phyloP scores from a whole-genome alignment of 2,888 invertebrate species.

The Timema cristinae region DNA sequence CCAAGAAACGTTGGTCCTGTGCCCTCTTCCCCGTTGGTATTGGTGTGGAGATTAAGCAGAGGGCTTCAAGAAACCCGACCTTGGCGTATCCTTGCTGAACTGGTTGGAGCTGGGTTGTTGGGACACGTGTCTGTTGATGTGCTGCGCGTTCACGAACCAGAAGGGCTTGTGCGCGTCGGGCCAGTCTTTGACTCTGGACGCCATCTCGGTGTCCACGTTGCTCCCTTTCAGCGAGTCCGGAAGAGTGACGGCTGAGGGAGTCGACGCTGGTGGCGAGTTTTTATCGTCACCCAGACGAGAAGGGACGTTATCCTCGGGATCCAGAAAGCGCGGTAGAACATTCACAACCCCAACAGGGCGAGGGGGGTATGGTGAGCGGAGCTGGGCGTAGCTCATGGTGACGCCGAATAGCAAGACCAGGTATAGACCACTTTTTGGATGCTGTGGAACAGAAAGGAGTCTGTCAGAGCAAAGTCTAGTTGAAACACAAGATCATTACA shows the following conservation, averaged over 20 bases:
- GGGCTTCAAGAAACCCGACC: background rate
- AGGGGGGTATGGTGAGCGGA: background rate
- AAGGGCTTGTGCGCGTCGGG: background rate
- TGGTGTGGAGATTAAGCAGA: no score
- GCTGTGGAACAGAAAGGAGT: no score
- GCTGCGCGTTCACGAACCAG: conserved; percentile 3
- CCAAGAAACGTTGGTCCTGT: no score
- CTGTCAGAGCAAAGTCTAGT: no score
- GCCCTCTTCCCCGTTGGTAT: no score
- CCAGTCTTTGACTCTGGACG: background rate
- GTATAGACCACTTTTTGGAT: no score
- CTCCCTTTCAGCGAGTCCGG: background rate
- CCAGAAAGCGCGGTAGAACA: conserved; percentile 4
- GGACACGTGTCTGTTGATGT: background rate
- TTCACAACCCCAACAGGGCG: conserved; percentile 9
- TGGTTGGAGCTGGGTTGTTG: background rate
- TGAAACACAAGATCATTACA: no score
- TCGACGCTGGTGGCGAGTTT: background rate
- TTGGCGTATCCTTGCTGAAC: background rate
- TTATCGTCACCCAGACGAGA: background rate
- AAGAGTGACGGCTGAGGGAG: background rate
- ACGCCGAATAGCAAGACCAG: background rate
- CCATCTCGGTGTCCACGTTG: conserved; percentile 1
- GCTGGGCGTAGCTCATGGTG: conserved; percentile 11
- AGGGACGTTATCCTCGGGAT: background rate